Conservation (phyloP, 2,797 vertebrate genomes). For the Thalassophryne amazonica region DNA sequence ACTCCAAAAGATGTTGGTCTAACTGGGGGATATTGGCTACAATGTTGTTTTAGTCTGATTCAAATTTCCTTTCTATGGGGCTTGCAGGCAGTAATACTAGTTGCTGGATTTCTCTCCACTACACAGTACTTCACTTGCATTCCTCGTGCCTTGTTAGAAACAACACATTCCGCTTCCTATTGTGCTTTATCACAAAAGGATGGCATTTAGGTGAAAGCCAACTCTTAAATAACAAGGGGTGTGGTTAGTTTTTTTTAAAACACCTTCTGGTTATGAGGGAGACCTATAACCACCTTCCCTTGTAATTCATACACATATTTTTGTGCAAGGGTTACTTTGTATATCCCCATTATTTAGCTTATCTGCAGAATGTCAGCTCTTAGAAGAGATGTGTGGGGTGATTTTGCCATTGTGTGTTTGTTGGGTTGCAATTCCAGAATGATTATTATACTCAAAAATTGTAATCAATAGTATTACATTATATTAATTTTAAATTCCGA, state of each 20-base stretch:
- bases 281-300: too few species aligned
- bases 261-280: not conserved
- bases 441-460: too few species aligned
- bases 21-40: too few species aligned
- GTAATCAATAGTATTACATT: too few species aligned
- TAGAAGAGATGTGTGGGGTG: too few species aligned
- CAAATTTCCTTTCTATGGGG: not conserved
- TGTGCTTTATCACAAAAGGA: conserved; percentile 1
- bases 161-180: conserved; percentile 14
- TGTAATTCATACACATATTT: too few species aligned
- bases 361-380: too few species aligned
- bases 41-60: conserved; percentile 13
- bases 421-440: too few species aligned
- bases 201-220: not conserved
- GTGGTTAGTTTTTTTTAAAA: not conserved
- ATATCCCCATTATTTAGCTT: too few species aligned
- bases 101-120: conserved; percentile 19
- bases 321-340: too few species aligned
- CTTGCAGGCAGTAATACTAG: conserved; percentile 4
- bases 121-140: conserved; percentile 19
- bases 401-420: too few species aligned
- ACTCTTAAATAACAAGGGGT: not conserved
- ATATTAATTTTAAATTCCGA: too few species aligned
- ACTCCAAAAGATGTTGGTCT: not conserved
- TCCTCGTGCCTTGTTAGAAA: conserved; percentile 14